Evolutionary conservation across 2,888 invertebrate genomes (phyloP).

Genomic region (Drosophila nigricruria): DNA sequence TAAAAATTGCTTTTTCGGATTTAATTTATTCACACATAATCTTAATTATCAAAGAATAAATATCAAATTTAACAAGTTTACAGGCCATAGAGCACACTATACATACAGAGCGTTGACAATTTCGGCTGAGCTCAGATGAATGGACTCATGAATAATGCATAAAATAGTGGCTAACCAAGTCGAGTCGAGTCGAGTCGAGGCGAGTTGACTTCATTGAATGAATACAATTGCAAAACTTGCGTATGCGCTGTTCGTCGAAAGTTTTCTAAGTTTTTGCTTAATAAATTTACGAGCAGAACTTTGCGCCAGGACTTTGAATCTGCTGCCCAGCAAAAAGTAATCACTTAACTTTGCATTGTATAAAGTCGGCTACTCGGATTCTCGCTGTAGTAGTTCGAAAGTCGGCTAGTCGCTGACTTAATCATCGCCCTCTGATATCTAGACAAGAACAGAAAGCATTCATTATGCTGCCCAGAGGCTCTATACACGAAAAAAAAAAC

Average conservation of each 20-base stretch:
- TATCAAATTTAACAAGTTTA: slow-evolving; percentile 33
- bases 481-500: slow-evolving; percentile 8
- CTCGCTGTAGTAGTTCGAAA: slow-evolving; percentile 16
- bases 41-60: slow-evolving; percentile 23
- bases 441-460: slow-evolving; percentile 35
- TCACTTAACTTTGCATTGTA: slow-evolving; percentile 76
- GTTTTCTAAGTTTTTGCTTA: slow-evolving; percentile 74
- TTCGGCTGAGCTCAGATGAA: slow-evolving; percentile 40
- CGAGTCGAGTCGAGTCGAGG: slow-evolving; percentile 24
- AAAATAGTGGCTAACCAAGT: slow-evolving; percentile 47
- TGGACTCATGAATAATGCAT: slow-evolving; percentile 68
- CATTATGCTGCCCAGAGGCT: slow-evolving; percentile 21
- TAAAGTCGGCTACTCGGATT: slow-evolving; percentile 7
- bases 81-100: slow-evolving; percentile 28
- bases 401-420: slow-evolving; percentile 56
- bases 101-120: slow-evolving; percentile 28
- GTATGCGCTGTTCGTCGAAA: slow-evolving; percentile 67
- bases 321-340: slow-evolving; percentile 67
- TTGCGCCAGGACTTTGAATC: slow-evolving; percentile 56
- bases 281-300: slow-evolving; percentile 76
- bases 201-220: slow-evolving; percentile 72
- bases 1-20: slow-evolving; percentile 3
- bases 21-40: slow-evolving; percentile 19
- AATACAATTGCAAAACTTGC: slow-evolving; percentile 77
- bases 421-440: slow-evolving; percentile 68